These are phyloP conservation scores for Hyles vespertilio DNA, from an alignment of 1,140 invertebrate species.

Conservation along the genomic window DNA sequence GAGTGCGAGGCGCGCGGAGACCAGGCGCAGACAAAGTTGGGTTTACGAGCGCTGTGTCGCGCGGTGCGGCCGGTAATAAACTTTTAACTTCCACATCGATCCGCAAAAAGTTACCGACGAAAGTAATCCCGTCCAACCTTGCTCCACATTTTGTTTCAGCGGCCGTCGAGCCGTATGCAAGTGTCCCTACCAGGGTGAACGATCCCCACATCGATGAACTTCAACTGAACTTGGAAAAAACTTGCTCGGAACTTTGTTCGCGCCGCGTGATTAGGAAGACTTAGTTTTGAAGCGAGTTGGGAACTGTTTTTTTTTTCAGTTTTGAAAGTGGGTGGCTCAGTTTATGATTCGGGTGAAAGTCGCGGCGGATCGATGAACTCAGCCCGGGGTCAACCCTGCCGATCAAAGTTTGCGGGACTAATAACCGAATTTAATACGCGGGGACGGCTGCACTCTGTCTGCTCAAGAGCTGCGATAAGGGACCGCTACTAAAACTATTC, in stretches of 20 bases:
- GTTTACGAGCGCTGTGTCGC: slow-evolving; percentile 38
- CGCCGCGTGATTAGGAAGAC: slow-evolving; percentile 74
- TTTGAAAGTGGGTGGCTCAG: slow-evolving; percentile 74
- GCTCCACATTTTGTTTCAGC: slow-evolving; percentile 71
- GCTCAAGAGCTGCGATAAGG: slow-evolving; percentile 1
- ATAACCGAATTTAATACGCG: slow-evolving; percentile 71
- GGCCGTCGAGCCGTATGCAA: slow-evolving; percentile 63
- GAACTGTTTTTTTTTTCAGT: slow-evolving; percentile 69
- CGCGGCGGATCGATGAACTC: slow-evolving; percentile 69
- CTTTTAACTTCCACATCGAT: slow-evolving; percentile 69
- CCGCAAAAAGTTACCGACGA: slow-evolving; percentile 63
- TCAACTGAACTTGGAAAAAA: slow-evolving; percentile 72
- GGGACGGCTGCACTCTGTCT: slow-evolving; percentile 46
- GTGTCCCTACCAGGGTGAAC: slow-evolving; percentile 68
- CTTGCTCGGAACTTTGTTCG: slow-evolving; percentile 62
- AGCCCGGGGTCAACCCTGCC: slow-evolving; percentile 57
- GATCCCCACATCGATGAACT: slow-evolving; percentile 69
- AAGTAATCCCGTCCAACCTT: slow-evolving; percentile 70
- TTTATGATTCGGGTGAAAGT: slow-evolving; percentile 74
- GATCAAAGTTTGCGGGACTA: slow-evolving; percentile 70
- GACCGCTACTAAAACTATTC: too few relatives aligned
- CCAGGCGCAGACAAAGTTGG: slow-evolving; percentile 23
- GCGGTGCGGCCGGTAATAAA: slow-evolving; percentile 45
- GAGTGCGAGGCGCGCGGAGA: not conserved
- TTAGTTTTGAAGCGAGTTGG: slow-evolving; percentile 72